Evolutionary conservation across 2,113 vertebrate genomes (phyloP), one percentile per base, ranked within the genome.

Genomic region (Andinoacara biseriatus): DNA sequence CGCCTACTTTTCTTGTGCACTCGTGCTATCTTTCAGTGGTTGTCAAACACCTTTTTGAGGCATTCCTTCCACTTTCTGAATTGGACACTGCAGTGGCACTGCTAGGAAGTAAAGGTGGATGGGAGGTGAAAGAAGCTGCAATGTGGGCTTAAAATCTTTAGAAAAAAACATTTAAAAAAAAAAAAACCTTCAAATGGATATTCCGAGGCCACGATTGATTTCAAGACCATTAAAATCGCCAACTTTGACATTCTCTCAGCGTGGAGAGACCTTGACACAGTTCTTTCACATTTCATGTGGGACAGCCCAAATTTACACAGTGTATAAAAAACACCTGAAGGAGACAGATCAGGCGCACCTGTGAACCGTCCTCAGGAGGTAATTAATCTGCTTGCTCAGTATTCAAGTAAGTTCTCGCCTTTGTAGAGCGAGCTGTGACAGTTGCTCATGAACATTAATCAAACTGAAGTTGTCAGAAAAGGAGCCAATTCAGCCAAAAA

Each of bases 381-480:
- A 17, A 82, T 88, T 61, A 1, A 54, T 69, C 10, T 8, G 57
- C 76, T 58, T 35, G 60, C 82, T 61, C 58, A 2, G 33, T 31
- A 52, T 56, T 14, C 46, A 72, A n/a, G 24, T 20, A 72, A 72
- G 18, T 43, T 76, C 15, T 9, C 3, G 76, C 54, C 80, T 61
- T 43, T 24, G 22, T 52, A 69, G 59, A 81, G 43, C 54, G 2
- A 46, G 38, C 74, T 81, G 79, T 33, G 67, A 54, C 18, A 72
- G 46, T 8, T 74, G 69, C 80, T 84, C 88, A 87, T 65, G 74
- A 85, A 14, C 82, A 17, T 61, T 35, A 85, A 87, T 90, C 82
- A 56, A 33, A 40, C 5, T 13, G 18, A 72, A 54, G 67, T 14
- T 72, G 26, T 54, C n/a, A 0, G 10, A 43, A 22, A 75, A 58